Evolutionary conservation across 2,113 vertebrate genomes (phyloP).

Genomic region (Archilochus colubris): DNA sequence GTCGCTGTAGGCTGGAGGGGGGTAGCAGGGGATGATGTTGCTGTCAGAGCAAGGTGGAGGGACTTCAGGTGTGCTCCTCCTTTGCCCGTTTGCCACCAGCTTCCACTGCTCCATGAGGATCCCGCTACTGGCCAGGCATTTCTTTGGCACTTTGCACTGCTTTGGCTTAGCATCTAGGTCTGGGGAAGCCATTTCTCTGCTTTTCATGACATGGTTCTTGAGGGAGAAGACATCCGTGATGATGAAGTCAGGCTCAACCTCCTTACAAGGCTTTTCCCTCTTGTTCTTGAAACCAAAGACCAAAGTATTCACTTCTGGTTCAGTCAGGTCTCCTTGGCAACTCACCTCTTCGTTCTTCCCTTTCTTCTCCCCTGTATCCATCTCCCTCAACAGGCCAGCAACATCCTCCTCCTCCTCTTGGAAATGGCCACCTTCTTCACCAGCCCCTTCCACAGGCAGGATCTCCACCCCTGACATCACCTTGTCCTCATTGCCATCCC

Average conservation of each 20-base stretch:
- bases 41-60: slow-evolving; percentile 60
- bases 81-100: slow-evolving; percentile 76
- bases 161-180: slow-evolving; percentile 84
- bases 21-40: slow-evolving; percentile 87
- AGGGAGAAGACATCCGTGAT: slow-evolving; percentile 85
- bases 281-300: slow-evolving; percentile 60
- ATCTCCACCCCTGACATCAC: background rate
- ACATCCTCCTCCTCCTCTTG: slow-evolving; percentile 74
- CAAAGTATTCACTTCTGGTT: slow-evolving; percentile 43
- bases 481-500: background rate
- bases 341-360: background rate
- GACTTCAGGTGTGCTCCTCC: slow-evolving; percentile 70
- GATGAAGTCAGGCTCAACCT: slow-evolving; percentile 79
- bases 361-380: slow-evolving; percentile 54
- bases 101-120: slow-evolving; percentile 88
- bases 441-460: slow-evolving; percentile 36
- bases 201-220: slow-evolving; percentile 78
- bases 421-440: slow-evolving; percentile 49
- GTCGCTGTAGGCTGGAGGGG: slow-evolving; percentile 81
- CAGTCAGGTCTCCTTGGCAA: background rate
- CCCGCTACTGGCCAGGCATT: slow-evolving; percentile 72
- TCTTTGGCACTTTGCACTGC: slow-evolving; percentile 82
- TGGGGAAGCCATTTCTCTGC: slow-evolving; percentile 50
- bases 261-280: slow-evolving; percentile 73
- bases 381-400: slow-evolving; percentile 48